Evolutionary conservation across 1,140 invertebrate species (phyloP), one percentile per base, ranked within the genome.

Genomic region (Nymphalis io): DNA sequence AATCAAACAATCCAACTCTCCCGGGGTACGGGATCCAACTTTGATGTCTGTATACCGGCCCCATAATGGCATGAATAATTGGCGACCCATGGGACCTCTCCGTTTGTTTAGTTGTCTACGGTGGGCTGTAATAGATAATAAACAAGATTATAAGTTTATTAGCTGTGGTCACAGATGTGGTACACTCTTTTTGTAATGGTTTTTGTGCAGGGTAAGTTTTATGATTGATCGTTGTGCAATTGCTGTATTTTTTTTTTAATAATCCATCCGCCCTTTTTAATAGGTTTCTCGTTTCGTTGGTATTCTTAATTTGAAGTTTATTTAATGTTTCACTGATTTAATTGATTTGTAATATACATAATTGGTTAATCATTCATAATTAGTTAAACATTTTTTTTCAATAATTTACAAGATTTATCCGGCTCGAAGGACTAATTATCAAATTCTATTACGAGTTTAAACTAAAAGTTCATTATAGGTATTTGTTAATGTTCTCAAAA

Each of bases 61-160:
- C 67, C 68, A 68, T 70, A 65, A 74, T 62, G 66, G 74, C 76
- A 76, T 82, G 78, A 80, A 82, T 83, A 85, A 83, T 83, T 82
- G 78, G 74, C 48, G 57, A 68, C 83, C 80, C 79, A 58, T 48
- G 78, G 78, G 75, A 68, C 70, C 33, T 53, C 16, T 18, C 8
- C 18, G 72, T 69, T 74, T 74, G 78, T 78, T 75, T 78, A 69
- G 62, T 75, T 75, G 73, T 73, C 74, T 73, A 33, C 27, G 27
- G 70, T 74, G 69, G 73, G 70, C 69, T 61, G 79, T 81, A 82
- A 82, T 82, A 80, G 80, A 83, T 83, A 82, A 83, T 85, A 84
- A 85, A 85, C 80, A 79, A 73, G 80, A 85, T 87, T 87, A 87
- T 84, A 77, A 75, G 80, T 85, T 85, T 87, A 85, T 87, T 87